phyloP scores from a whole-genome alignment of 1,140 invertebrate species.

The Drosophila ananassae region DNA sequence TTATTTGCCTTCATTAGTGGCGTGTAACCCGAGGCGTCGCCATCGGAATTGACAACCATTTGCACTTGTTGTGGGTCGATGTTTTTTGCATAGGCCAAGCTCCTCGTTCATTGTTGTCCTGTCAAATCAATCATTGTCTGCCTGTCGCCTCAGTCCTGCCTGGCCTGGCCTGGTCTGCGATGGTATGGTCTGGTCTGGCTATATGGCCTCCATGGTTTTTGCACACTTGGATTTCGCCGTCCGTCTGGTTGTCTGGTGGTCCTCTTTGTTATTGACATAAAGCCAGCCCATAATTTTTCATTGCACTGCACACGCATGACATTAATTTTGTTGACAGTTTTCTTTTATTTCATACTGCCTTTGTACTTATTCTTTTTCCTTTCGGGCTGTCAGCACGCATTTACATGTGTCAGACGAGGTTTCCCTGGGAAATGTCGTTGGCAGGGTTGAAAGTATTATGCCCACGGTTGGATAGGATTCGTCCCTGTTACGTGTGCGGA shows the following conservation, averaged over 20 bases:
- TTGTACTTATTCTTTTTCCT: conserved; percentile 59
- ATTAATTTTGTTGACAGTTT: conserved; percentile 84
- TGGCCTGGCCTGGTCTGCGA: conserved; percentile 7
- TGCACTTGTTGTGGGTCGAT: conserved; percentile 33
- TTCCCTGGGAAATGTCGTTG: neutral
- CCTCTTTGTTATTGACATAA: conserved; percentile 76
- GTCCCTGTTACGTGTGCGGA: conserved; percentile 40
- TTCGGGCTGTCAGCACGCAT: conserved; percentile 73
- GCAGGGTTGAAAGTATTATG: conserved; percentile 7
- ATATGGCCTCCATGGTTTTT: conserved; percentile 14
- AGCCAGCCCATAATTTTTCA: conserved; percentile 81
- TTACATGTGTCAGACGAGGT: conserved; percentile 73
- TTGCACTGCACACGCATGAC: conserved; percentile 80
- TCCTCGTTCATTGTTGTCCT: conserved; percentile 59
- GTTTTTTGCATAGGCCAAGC: conserved; percentile 40
- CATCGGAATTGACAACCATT: conserved; percentile 49
- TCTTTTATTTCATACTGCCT: conserved; percentile 68
- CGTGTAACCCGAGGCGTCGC: conserved; percentile 60
- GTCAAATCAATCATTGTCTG: conserved; percentile 83
- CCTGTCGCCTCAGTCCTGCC: conserved; percentile 1
- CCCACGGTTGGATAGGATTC: neutral
- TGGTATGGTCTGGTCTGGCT: conserved; percentile 14
- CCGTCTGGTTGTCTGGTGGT: conserved; percentile 6
- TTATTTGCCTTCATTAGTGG: conserved; percentile 79
- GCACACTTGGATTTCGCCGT: conserved; percentile 42